These are phyloP conservation scores for Canis aureus DNA, from an alignment of 2,113 vertebrate genomes.

Conservation along the genomic window DNA sequence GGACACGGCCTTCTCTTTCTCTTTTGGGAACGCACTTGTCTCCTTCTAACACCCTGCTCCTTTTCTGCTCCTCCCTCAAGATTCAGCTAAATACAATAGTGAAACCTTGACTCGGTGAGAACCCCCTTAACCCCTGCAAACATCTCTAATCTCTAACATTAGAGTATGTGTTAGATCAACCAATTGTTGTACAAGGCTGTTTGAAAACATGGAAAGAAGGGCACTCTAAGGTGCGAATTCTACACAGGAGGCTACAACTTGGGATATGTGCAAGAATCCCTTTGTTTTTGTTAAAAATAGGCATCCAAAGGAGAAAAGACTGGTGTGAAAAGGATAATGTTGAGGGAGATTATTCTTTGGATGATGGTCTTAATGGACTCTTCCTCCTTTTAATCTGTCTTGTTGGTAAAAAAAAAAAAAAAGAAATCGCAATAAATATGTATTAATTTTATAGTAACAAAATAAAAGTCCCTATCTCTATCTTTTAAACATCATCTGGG, in stretches of 20 bases:
- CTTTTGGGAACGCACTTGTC: neutral
- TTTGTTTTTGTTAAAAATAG: neutral
- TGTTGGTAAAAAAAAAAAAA: neutral
- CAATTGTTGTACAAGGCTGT: neutral
- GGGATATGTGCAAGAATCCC: neutral
- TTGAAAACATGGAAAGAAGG: neutral
- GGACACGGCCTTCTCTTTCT: neutral
- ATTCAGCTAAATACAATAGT: neutral
- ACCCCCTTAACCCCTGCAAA: neutral
- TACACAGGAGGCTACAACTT: no score
- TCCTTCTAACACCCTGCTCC: neutral
- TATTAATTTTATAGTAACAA: neutral
- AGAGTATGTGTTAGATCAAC: neutral
- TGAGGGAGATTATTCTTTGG: neutral
- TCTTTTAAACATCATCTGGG: neutral
- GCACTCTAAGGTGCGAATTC: neutral
- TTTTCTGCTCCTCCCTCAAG: neutral
- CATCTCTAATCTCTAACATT: neutral
- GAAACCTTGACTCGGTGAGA: neutral
- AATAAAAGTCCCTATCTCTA: neutral
- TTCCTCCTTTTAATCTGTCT: neutral
- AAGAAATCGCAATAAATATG: neutral
- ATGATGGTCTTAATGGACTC: neutral
- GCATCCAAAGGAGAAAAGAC: neutral
- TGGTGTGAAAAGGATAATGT: neutral